phyloP scores from a whole-genome alignment of 2,888 invertebrate genomes.

The Julus scanicus region DNA sequence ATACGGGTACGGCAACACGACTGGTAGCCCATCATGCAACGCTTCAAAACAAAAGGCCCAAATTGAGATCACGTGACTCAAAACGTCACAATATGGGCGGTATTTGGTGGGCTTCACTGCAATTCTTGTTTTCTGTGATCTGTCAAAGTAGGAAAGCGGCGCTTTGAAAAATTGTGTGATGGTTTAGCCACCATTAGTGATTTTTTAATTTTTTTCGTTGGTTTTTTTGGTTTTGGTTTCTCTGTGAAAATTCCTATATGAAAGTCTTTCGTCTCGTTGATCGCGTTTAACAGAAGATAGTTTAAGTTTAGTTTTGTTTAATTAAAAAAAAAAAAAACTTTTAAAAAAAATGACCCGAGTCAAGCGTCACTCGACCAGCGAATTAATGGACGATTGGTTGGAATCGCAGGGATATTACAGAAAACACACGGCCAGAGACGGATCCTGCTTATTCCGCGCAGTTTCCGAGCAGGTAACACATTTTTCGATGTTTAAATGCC shows the following conservation, averaged over 20 bases:
- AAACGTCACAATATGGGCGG: not conserved
- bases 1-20: not conserved
- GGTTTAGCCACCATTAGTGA: not conserved
- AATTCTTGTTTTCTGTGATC: not conserved
- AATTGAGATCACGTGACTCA: not conserved
- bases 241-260: not conserved
- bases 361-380: conserved; percentile 15
- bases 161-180: conserved; percentile 23
- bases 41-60: not conserved
- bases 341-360: not conserved
- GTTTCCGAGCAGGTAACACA: conserved; percentile 80
- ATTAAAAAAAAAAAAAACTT: not conserved
- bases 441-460: conserved; percentile 87
- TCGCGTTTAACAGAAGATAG: not conserved
- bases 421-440: conserved; percentile 89
- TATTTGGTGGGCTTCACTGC: not conserved
- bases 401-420: conserved; percentile 83
- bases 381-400: conserved; percentile 78
- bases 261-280: not conserved
- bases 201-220: not conserved
- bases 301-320: not conserved
- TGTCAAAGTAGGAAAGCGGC: not conserved
- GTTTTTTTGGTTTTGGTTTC: not conserved
- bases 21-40: not conserved
- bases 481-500: not conserved